phyloP scores from a whole-genome alignment of 2,113 vertebrate species.

The Hiodon alosoides region DNA sequence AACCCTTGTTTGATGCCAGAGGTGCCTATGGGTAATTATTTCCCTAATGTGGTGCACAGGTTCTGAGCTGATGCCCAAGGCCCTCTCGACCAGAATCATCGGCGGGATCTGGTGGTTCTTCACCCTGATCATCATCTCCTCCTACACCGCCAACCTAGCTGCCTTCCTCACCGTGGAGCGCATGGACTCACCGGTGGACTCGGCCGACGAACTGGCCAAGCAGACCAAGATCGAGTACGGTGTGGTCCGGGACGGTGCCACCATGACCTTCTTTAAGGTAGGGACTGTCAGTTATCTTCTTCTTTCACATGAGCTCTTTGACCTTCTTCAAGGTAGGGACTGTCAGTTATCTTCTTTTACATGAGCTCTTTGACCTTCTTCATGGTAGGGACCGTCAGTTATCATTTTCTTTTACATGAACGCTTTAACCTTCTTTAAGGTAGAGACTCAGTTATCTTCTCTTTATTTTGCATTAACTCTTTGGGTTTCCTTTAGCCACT shows the following conservation, averaged over 20 bases:
- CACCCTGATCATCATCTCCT: conserved; percentile 98
- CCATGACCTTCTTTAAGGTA: conserved; percentile 98
- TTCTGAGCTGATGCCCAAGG: conserved; percentile 97
- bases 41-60: conserved; percentile 58
- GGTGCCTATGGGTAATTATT: conserved; percentile 7
- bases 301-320: not conserved
- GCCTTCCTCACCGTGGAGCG: conserved; percentile 95
- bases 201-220: conserved; percentile 93
- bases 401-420: too few species aligned
- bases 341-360: not conserved
- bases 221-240: conserved; percentile 98
- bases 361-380: too few species aligned
- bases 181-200: conserved; percentile 94
- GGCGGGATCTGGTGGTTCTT: conserved; percentile 99
- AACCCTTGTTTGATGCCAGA: not conserved
- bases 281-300: not conserved
- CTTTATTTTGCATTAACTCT: too few species aligned
- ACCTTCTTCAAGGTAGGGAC: not conserved
- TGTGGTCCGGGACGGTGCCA: conserved; percentile 90
- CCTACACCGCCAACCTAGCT: conserved; percentile 94
- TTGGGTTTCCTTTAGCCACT: too few species aligned
- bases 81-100: conserved; percentile 94
- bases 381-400: too few species aligned
- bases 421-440: too few species aligned
- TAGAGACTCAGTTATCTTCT: too few species aligned